phyloP scores from a whole-genome alignment of 2,888 invertebrate species.

The Cosmopolites sordidus region DNA sequence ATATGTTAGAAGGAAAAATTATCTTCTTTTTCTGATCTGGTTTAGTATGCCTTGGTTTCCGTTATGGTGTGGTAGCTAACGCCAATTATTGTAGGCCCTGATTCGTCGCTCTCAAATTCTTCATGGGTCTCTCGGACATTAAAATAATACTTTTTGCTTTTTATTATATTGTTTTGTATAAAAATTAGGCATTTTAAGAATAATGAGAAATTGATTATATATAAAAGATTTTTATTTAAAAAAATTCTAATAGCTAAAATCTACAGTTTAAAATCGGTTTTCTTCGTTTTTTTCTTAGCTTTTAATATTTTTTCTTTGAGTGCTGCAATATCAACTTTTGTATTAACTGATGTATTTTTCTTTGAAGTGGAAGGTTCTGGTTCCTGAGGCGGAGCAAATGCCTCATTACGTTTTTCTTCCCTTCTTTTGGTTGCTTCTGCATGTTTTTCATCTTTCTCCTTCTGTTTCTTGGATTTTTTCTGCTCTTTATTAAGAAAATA shows the following conservation, averaged over 20 bases:
- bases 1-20: too few species aligned
- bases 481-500: slow-evolving; percentile 91
- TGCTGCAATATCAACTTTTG: slow-evolving; percentile 61
- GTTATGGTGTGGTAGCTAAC: too few species aligned
- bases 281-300: slow-evolving; percentile 49
- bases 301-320: slow-evolving; percentile 75
- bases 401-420: slow-evolving; percentile 72
- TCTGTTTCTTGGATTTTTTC: slow-evolving; percentile 63
- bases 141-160: too few species aligned
- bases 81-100: too few species aligned
- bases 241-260: background rate
- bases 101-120: too few species aligned
- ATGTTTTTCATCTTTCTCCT: slow-evolving; percentile 76
- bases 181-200: too few species aligned
- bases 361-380: slow-evolving; percentile 34
- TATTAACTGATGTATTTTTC: slow-evolving; percentile 38
- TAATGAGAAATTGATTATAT: too few species aligned
- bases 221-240: too few species aligned
- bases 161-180: too few species aligned
- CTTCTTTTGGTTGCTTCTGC: slow-evolving; percentile 66
- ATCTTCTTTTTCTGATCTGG: too few species aligned
- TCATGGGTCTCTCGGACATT: too few species aligned
- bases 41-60: too few species aligned
- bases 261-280: slow-evolving; percentile 18
- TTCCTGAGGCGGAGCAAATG: slow-evolving; percentile 84